Percentiles rank a stretch among this genome's conserved stretches.
phyloP scores from a whole-genome alignment of 2,888 invertebrate genomes.

The Pantelozetes paolii region DNA sequence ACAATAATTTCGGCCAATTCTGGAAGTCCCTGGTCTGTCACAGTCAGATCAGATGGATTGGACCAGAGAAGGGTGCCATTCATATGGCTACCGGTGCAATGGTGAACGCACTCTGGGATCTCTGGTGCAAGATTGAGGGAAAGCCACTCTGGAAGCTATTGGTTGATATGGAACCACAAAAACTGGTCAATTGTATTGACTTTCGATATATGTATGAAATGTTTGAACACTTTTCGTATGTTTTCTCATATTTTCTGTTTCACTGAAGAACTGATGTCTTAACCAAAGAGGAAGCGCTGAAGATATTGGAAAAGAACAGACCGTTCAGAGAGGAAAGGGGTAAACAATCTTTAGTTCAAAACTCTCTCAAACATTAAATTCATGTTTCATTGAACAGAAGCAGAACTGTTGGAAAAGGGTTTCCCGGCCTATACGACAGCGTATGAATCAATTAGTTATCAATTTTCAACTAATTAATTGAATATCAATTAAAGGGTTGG shows the following conservation, averaged over 20 bases:
- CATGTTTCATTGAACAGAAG: constrained; percentile 15
- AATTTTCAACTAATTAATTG: too few relatives aligned
- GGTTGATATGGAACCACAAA: constrained; percentile 75
- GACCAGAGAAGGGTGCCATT: constrained; percentile 83
- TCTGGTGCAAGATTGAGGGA: constrained; percentile 76
- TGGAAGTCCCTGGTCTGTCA: constrained; percentile 80
- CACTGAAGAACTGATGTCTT: constrained; percentile 71
- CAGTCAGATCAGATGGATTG: constrained; percentile 86
- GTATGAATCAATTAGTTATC: background rate
- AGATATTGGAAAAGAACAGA: constrained; percentile 62
- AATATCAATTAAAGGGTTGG: constrained; percentile 56
- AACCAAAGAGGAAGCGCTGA: constrained; percentile 73
- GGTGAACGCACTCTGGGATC: constrained; percentile 85
- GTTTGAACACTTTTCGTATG: background rate
- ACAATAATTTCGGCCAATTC: constrained; percentile 68
- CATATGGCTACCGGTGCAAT: constrained; percentile 83
- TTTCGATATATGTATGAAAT: constrained; percentile 65
- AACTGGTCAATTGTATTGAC: constrained; percentile 77
- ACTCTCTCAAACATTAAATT: background rate
- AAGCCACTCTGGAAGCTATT: constrained; percentile 84
- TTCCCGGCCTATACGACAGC: constrained; percentile 81
- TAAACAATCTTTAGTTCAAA: constrained; percentile 42
- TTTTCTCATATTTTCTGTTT: constrained; percentile 20
- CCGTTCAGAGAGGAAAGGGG: constrained; percentile 59
- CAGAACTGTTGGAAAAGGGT: constrained; percentile 62